Base-by-base conservation (phyloP, 2,113 vertebrate genomes). In the Oryzias javanicus region DNA sequence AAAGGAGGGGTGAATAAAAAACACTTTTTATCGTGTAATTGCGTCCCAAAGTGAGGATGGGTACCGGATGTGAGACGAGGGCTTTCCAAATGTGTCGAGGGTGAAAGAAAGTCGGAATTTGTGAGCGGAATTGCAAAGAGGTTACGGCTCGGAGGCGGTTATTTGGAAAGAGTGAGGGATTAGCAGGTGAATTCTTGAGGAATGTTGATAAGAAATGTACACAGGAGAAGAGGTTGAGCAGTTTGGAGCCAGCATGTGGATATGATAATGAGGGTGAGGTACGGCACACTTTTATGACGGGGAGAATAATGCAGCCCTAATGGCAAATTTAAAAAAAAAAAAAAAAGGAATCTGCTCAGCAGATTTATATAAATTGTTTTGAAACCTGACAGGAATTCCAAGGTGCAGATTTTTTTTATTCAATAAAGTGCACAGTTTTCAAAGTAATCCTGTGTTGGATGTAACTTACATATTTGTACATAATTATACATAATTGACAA, bases 111-210 rank as follows among this genome's bases (percentile, higher is more conserved):
- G 87, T 80, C 66, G 57, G 61, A 63, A 76, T 81, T 56, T 50
- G 74, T 56, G 60, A 69, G 67, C 12, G 20, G 68, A 78, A 86
- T 70, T 62, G 56, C 63, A 67, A 79, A 47, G 76, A 64, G 76
- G 83, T 79, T 56, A 60, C 69, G 4, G 49, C 64, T 56, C 5
- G 35, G 61, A 67, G 61, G 53, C 20, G n/a, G 74, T 68, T 75
- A 48, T 69, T 79, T 65, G 17, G 70, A 64, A 67, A 76, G 53
- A 52, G 55, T 55, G 75, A 67, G 52, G 74, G 80, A 89, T 78
- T 78, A 84, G 73, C 63, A 78, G 75, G 83, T 83, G 78, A 72
- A 73, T 83, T 81, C 72, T 75, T 76, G 67, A 73, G 64, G 65
- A 71, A 77, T 73, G 70, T 64, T 55, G 74, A 82, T 76, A 70